Evolutionary conservation across 2,888 invertebrate genomes (phyloP), one percentile per base, ranked within the genome.

Genomic region (Sympetrum striolatum): DNA sequence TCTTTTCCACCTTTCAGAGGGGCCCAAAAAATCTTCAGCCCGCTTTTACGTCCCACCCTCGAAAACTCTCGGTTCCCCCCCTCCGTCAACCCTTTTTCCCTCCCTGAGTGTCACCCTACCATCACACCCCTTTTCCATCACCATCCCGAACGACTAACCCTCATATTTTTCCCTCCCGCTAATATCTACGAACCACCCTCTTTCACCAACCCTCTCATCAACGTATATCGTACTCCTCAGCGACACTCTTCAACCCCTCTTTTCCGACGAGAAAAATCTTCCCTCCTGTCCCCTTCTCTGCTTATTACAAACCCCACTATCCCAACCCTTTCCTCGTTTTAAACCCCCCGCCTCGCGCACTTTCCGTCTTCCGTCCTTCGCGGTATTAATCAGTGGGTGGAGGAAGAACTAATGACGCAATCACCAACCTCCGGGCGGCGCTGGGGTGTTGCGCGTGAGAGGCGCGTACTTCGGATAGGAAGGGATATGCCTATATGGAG

Each of bases 331-430:
- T 10, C 6, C 60, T 35, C n/a, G 44, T 15, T 48, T 25, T 14
- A 15, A 44, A 18, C 48, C 48, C 48, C 81, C 73, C 25, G 14
- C 73, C 25, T 25, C 25, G 73, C 73, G 12, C 73, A 73, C 81
- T 39, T 81, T 48, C 48, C 81, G 6, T n/a, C 44, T 37, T n/a
- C 80, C 80, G n/a, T 25, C 25, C 35, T 53, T 31, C 25, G 22
- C 73, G 79, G 79, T 79, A 79, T 79, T 90, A 80, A 73, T 90
- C 90, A 80, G 90, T 15, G 58, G 58, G 86, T 31, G 86, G 64
- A 22, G 53, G 53, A 53, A 58, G 60, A 60, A 86, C 86, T 86
- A 86, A 86, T 86, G 86, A 86, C 86, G 86, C 86, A 64, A 86
- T 86, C 86, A 37, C 60, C 37, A 86, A 64, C 22, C 35, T 31